phyloP scores from a whole-genome alignment of 2,797 vertebrate genomes.

The Ispidina picta region DNA sequence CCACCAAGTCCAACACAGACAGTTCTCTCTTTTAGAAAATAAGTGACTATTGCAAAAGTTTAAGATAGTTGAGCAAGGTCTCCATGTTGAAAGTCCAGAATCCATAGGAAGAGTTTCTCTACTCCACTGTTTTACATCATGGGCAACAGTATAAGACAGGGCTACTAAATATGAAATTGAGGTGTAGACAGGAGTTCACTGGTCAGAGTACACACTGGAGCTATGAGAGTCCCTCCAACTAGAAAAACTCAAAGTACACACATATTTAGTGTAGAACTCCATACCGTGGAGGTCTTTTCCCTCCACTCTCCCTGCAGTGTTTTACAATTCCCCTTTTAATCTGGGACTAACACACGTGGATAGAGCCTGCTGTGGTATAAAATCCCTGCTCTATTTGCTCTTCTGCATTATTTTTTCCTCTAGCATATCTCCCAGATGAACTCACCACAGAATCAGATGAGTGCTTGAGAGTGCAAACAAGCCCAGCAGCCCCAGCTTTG shows the following conservation, averaged over 20 bases:
- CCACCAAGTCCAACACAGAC: background rate
- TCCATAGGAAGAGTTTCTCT: background rate
- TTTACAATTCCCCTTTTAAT: background rate
- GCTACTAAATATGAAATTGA: background rate
- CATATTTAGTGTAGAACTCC: too few species aligned
- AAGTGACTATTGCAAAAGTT: background rate
- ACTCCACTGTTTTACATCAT: background rate
- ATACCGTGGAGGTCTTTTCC: background rate
- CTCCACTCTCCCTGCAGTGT: background rate
- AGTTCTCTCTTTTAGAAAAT: background rate
- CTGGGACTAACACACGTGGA: background rate
- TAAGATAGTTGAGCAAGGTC: background rate
- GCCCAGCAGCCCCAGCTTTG: background rate
- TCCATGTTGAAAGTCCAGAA: background rate
- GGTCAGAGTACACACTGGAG: background rate
- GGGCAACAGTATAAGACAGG: background rate
- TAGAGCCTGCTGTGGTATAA: background rate
- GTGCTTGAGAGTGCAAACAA: background rate
- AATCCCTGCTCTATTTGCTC: background rate
- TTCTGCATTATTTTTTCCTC: background rate
- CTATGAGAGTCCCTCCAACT: background rate
- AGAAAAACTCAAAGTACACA: background rate
- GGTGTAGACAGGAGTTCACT: background rate
- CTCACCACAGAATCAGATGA: background rate
- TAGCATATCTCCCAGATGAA: background rate